A percentile compares a stretch with the other conserved stretches of the same genome.
Conservation (phyloP, 2,888 invertebrate genomes). For the Cremastinae sp. region DNA sequence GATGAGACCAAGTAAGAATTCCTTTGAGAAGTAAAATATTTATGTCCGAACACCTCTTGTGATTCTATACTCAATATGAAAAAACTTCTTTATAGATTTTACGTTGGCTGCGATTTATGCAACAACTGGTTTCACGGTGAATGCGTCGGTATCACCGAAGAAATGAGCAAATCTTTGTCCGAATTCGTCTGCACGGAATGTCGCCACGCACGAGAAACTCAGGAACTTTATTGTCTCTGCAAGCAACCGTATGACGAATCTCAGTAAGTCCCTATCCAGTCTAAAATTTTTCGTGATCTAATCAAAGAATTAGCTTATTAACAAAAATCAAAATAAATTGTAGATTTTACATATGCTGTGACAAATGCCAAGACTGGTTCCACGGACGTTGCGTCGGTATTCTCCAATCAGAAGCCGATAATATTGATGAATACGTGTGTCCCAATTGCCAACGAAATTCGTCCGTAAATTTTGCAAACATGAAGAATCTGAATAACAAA, state of each 20-base stretch:
- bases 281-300: too few relatives aligned
- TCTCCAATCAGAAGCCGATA: slow-evolving; percentile 95
- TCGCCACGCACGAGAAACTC: slow-evolving; percentile 91
- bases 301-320: too few relatives aligned
- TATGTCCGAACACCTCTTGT: too few relatives aligned
- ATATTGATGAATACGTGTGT: slow-evolving; percentile 97
- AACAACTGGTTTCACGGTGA: slow-evolving; percentile 99
- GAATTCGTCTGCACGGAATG: slow-evolving; percentile 95
- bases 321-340: slow-evolving; percentile 66
- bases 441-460: slow-evolving; percentile 96
- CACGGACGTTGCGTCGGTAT: slow-evolving; percentile 98
- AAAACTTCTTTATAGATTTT: slow-evolving; percentile 85
- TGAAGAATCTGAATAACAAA: slow-evolving; percentile 89
- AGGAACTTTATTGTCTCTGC: slow-evolving; percentile 97
- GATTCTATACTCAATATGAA: slow-evolving; percentile 23
- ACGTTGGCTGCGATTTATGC: slow-evolving; percentile 98
- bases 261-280: too few relatives aligned
- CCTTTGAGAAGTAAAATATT: too few relatives aligned
- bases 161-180: slow-evolving; percentile 93
- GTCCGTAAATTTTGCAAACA: slow-evolving; percentile 93
- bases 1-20: slow-evolving; percentile 92
- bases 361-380: slow-evolving; percentile 99
- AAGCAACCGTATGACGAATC: slow-evolving; percentile 98
- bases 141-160: slow-evolving; percentile 96
- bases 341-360: slow-evolving; percentile 99